Percentiles rank a stretch among this genome's conserved stretches.
These are phyloP conservation scores for Macquaria australasica DNA, from an alignment of 2,113 vertebrate species.

Conservation along the genomic window DNA sequence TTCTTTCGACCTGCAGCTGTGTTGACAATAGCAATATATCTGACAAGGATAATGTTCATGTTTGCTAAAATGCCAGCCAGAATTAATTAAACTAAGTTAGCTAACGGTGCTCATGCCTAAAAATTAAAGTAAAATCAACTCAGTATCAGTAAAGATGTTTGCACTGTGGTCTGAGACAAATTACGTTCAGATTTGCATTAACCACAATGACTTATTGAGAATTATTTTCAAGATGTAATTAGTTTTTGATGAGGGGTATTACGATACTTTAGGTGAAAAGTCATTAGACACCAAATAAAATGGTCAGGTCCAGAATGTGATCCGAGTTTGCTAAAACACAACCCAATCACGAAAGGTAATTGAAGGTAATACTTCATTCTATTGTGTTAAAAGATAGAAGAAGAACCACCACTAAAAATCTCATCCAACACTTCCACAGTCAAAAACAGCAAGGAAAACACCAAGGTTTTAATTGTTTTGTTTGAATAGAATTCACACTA, in stretches of 20 bases:
- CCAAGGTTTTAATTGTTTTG: slow-evolving; percentile 74
- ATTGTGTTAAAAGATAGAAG: slow-evolving; percentile 66
- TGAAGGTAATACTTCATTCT: slow-evolving; percentile 57
- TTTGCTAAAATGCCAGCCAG: slow-evolving; percentile 52
- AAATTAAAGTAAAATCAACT: slow-evolving; percentile 61
- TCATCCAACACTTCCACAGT: slow-evolving; percentile 38
- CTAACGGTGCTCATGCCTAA: slow-evolving; percentile 45
- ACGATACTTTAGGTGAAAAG: slow-evolving; percentile 51
- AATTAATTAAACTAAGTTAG: slow-evolving; percentile 46
- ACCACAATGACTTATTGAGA: slow-evolving; percentile 37
- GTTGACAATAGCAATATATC: slow-evolving; percentile 58
- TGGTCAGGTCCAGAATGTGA: slow-evolving; percentile 32
- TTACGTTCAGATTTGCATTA: slow-evolving; percentile 56
- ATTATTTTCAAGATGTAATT: slow-evolving; percentile 57
- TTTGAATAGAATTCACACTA: slow-evolving; percentile 76
- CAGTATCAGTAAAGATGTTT: slow-evolving; percentile 58
- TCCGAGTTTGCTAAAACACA: slow-evolving; percentile 50
- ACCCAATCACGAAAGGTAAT: slow-evolving; percentile 49
- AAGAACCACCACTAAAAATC: slow-evolving; percentile 48
- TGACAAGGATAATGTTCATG: slow-evolving; percentile 51
- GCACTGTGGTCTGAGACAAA: slow-evolving; percentile 46
- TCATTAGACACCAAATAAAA: slow-evolving; percentile 55
- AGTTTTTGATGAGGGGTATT: slow-evolving; percentile 55
- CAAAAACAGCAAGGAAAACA: slow-evolving; percentile 62
- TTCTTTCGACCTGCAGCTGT: slow-evolving; percentile 44